phyloP scores from a whole-genome alignment of 2,888 invertebrate species.

The Myopa testacea region DNA sequence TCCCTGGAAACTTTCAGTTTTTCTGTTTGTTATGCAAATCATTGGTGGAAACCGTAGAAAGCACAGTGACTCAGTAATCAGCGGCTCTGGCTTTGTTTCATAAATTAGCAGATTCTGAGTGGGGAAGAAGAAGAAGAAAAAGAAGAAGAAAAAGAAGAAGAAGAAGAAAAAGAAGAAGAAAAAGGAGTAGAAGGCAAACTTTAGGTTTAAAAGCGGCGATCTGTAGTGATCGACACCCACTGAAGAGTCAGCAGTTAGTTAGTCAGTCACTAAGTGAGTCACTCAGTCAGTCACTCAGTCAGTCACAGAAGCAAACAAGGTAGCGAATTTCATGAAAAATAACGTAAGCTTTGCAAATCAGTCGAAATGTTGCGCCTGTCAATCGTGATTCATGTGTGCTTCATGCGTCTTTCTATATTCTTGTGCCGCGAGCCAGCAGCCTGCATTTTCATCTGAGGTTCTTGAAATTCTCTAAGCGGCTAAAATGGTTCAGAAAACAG shows the following conservation, averaged over 20 bases:
- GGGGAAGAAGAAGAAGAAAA: background rate
- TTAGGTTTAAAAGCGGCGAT: background rate
- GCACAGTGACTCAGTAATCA: background rate
- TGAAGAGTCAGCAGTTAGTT: background rate
- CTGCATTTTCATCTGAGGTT: background rate
- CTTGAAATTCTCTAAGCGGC: background rate
- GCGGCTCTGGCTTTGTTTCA: background rate
- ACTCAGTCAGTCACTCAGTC: background rate
- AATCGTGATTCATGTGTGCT: background rate
- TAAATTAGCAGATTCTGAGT: slow-evolving; percentile 11
- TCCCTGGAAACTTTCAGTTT: slow-evolving; percentile 33
- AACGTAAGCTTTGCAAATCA: background rate
- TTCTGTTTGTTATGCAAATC: slow-evolving; percentile 32
- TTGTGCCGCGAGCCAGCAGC: background rate
- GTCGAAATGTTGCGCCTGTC: background rate
- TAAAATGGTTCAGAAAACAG: background rate
- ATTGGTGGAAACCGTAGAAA: background rate
- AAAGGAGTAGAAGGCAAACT: too few species aligned
- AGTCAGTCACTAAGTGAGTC: background rate
- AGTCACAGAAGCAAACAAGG: background rate
- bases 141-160: too few species aligned
- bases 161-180: too few species aligned
- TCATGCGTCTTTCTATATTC: background rate
- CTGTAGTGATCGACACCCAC: background rate
- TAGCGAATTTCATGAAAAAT: background rate